phyloP scores from a whole-genome alignment of 2,888 invertebrate species.

The Ischnus inquisitorius region DNA sequence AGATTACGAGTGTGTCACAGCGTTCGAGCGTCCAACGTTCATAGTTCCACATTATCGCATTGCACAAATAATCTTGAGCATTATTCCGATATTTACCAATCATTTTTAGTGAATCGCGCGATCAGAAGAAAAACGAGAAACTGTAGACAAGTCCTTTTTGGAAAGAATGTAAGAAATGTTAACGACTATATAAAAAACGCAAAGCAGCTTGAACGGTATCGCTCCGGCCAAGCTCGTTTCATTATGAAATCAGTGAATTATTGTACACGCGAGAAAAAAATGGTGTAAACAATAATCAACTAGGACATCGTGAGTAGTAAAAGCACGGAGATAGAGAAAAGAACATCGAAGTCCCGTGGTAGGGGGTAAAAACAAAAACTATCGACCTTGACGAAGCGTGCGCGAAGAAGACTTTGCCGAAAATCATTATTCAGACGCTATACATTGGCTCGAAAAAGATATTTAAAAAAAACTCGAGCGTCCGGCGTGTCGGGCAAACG shows the following conservation, averaged over 20 bases:
- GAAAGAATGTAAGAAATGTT: neutral
- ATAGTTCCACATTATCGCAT: neutral
- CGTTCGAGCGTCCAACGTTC: conserved; percentile 9
- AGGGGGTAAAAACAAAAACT: conserved; percentile 44
- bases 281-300: neutral
- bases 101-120: neutral
- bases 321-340: neutral
- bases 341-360: conserved; percentile 4
- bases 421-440: conserved; percentile 8
- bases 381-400: conserved; percentile 26
- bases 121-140: neutral
- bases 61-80: neutral
- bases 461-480: neutral
- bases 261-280: neutral
- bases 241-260: neutral
- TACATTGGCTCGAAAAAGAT: conserved; percentile 4
- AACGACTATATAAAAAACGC: neutral
- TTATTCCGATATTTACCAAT: neutral
- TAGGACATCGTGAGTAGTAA: neutral
- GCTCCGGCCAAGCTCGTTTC: neutral
- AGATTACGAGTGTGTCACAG: neutral
- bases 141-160: neutral
- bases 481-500: neutral
- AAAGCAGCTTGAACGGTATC: neutral
- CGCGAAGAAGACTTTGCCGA: conserved; percentile 14